These are phyloP conservation scores for Furcula furcula DNA, from an alignment of 2,888 invertebrate genomes.

Conservation along the genomic window DNA sequence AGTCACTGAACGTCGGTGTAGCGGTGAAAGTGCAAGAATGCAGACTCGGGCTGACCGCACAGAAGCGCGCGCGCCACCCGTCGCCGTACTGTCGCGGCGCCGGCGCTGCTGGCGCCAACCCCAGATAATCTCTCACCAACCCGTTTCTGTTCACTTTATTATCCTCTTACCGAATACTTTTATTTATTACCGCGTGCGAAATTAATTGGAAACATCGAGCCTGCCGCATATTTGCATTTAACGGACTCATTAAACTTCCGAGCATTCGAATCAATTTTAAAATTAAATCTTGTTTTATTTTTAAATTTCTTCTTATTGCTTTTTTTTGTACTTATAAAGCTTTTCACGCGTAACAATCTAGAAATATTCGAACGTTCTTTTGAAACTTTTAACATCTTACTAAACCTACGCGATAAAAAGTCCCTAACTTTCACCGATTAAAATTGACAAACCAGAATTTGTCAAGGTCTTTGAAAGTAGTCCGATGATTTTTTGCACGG, in stretches of 20 bases:
- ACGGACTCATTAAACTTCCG: slow-evolving; percentile 3
- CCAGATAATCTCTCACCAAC: slow-evolving; percentile 36
- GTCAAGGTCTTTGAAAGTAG: slow-evolving; percentile 28
- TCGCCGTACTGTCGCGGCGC: slow-evolving; percentile 29
- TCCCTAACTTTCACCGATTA: slow-evolving; percentile 24
- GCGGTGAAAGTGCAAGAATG: slow-evolving; percentile 70
- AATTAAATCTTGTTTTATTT: neutral
- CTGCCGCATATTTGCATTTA: slow-evolving; percentile 8
- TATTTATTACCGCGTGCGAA: slow-evolving; percentile 14
- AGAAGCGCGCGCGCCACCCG: slow-evolving; percentile 25
- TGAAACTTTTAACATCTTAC: neutral
- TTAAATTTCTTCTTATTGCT: too few species aligned
- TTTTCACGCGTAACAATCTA: neutral
- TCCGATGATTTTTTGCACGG: slow-evolving; percentile 9
- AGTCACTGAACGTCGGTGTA: slow-evolving; percentile 29
- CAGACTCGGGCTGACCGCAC: slow-evolving; percentile 31
- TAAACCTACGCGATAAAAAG: slow-evolving; percentile 2
- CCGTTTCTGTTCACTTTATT: slow-evolving; percentile 41
- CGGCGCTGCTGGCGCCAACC: slow-evolving; percentile 32
- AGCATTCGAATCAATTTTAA: neutral
- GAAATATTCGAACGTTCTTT: neutral
- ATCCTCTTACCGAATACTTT: slow-evolving; percentile 20
- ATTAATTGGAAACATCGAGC: slow-evolving; percentile 7
- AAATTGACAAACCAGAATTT: slow-evolving; percentile 12
- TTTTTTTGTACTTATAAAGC: too few species aligned